Conservation (phyloP, 1,140 invertebrate genomes). For the Spodoptera frugiperda region DNA sequence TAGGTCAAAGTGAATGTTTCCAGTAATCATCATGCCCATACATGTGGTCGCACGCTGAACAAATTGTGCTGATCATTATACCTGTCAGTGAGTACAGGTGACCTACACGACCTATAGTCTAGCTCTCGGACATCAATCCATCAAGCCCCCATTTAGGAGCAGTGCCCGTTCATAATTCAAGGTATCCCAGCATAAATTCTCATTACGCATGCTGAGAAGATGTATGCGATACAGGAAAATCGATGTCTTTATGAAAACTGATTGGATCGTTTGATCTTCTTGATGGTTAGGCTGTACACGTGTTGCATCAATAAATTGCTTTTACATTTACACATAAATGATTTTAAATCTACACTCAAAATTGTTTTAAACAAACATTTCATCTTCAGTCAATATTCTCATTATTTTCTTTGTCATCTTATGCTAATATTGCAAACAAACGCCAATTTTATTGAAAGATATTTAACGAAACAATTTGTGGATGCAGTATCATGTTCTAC, state of each 20-base stretch:
- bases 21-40: slow-evolving; percentile 23
- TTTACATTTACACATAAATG: not conserved
- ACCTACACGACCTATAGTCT: slow-evolving; percentile 14
- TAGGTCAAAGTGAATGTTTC: slow-evolving; percentile 22
- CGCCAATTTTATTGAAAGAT: not conserved
- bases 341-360: too few species aligned
- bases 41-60: slow-evolving; percentile 10
- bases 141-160: slow-evolving; percentile 13
- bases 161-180: not conserved
- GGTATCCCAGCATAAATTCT: slow-evolving; percentile 25
- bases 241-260: slow-evolving; percentile 32
- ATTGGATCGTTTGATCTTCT: slow-evolving; percentile 23
- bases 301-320: not conserved
- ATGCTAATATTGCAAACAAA: too few species aligned
- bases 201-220: slow-evolving; percentile 31
- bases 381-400: too few species aligned
- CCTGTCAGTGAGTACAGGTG: slow-evolving; percentile 3
- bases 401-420: too few species aligned
- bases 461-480: not conserved
- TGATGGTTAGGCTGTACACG: not conserved
- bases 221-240: slow-evolving; percentile 26
- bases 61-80: slow-evolving; percentile 20
- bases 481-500: not conserved
- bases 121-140: slow-evolving; percentile 19
- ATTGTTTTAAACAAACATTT: not conserved